These are phyloP conservation scores for Xiphorhynchus elegans DNA, from an alignment of 2,113 vertebrate species.

Conservation along the genomic window DNA sequence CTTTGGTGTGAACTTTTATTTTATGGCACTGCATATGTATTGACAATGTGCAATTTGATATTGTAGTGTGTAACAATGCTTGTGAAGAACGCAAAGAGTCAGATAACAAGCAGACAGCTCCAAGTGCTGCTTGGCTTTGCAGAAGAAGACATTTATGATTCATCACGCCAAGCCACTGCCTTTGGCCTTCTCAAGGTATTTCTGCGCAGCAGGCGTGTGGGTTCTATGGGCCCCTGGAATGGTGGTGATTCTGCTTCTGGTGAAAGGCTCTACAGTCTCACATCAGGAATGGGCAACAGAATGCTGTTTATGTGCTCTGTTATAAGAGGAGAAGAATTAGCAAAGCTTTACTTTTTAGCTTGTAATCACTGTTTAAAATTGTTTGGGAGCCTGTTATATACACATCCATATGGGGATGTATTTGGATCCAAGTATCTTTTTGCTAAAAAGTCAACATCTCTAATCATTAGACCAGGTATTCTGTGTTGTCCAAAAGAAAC, in stretches of 20 bases:
- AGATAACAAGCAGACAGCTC: slow-evolving; percentile 89
- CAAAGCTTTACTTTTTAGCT: neutral
- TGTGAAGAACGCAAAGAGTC: slow-evolving; percentile 84
- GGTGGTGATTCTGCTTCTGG: neutral
- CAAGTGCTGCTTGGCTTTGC: slow-evolving; percentile 95
- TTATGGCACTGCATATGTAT: neutral
- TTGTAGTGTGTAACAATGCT: slow-evolving; percentile 88
- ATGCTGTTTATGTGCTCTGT: neutral
- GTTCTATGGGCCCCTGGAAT: neutral
- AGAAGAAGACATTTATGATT: slow-evolving; percentile 96
- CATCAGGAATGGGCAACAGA: neutral
- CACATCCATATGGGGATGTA: neutral
- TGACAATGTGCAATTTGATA: slow-evolving; percentile 8
- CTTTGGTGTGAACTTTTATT: neutral
- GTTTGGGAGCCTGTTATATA: neutral
- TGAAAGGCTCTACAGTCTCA: neutral
- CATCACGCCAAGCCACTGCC: slow-evolving; percentile 91
- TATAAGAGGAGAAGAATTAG: neutral
- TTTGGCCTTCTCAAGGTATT: slow-evolving; percentile 94
- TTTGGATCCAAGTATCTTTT: neutral
- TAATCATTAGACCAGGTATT: neutral
- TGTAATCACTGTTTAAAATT: neutral
- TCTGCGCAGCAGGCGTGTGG: accelerated
- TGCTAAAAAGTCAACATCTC: neutral
- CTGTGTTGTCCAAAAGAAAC: neutral